These are phyloP conservation scores for Pseudocheirus occidentalis DNA, from an alignment of 2,797 vertebrate genomes.

Conservation along the genomic window DNA sequence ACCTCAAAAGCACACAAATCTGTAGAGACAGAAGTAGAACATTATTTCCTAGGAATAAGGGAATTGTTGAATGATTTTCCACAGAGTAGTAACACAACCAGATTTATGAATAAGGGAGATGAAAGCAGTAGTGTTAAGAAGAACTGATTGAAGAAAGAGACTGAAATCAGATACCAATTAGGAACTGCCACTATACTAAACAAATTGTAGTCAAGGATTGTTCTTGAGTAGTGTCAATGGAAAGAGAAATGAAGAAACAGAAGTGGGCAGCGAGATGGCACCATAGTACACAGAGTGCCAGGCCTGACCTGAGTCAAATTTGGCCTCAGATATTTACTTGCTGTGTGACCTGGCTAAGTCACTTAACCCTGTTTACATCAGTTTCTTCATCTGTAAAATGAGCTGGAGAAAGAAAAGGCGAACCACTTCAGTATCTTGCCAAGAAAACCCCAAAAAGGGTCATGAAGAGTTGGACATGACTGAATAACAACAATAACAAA, in stretches of 20 bases:
- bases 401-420: not conserved
- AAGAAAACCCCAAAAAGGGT: not conserved
- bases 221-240: not conserved
- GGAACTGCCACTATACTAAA: not conserved
- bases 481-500: not conserved
- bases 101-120: not conserved
- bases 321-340: not conserved
- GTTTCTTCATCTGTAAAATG: not conserved
- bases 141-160: not conserved
- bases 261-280: not conserved
- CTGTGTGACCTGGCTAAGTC: not conserved
- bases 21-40: not conserved
- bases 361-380: not conserved
- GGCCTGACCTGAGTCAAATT: not conserved
- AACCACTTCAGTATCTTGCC: not conserved
- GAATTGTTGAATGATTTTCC: not conserved
- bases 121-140: not conserved
- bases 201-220: not conserved
- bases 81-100: not conserved
- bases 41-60: not conserved
- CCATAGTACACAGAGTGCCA: not conserved
- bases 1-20: not conserved
- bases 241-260: not conserved
- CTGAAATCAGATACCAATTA: not conserved
- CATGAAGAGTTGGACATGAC: not conserved